Conservation (phyloP, 2,888 invertebrate genomes). For the Zhuqinia jingwanae region DNA sequence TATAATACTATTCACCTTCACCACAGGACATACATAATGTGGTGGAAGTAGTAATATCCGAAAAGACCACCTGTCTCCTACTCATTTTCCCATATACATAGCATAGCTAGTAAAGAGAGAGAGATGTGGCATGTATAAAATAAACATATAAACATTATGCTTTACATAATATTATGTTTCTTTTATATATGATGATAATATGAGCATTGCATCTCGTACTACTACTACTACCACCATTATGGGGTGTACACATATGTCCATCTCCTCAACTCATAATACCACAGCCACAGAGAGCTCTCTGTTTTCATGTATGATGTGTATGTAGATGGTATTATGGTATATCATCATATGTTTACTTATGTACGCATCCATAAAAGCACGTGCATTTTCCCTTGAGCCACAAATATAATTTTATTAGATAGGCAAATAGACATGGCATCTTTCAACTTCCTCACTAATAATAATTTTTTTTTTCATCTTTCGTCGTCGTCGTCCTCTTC, state of each 20-base stretch:
- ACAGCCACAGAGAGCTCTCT: too few species aligned
- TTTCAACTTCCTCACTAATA: background rate
- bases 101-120: too few species aligned
- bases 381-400: constrained; percentile 58
- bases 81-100: constrained; percentile 54
- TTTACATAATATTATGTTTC: background rate
- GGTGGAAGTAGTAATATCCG: background rate
- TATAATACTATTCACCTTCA: too few species aligned
- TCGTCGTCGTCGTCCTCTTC: too few species aligned
- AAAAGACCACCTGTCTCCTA: constrained; percentile 67
- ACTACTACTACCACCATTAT: too few species aligned
- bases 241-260: too few species aligned
- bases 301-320: background rate
- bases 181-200: background rate
- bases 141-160: background rate
- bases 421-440: constrained; percentile 1
- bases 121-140: too few species aligned
- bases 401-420: constrained; percentile 13
- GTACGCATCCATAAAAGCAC: constrained; percentile 13
- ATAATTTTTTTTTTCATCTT: background rate
- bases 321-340: background rate
- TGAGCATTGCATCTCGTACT: constrained; percentile 9
- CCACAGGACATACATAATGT: background rate
- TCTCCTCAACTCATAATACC: too few species aligned
- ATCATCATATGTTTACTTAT: background rate